These are phyloP conservation scores for Boulengeromyrus knoepffleri DNA, from an alignment of 2,113 vertebrate species.

Conservation along the genomic window DNA sequence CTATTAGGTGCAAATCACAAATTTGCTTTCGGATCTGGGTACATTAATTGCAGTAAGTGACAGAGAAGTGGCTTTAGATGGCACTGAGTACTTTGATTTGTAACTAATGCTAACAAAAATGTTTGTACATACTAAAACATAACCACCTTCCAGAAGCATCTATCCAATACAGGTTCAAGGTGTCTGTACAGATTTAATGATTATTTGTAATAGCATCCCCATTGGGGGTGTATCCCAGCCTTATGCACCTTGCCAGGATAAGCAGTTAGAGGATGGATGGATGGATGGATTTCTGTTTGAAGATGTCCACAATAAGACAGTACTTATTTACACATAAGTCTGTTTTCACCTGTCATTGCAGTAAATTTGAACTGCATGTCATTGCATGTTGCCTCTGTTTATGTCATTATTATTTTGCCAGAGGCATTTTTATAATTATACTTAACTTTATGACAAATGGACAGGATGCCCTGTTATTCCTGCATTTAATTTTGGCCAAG, in stretches of 20 bases:
- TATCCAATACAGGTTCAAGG: neutral
- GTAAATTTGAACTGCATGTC: neutral
- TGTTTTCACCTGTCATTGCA: neutral
- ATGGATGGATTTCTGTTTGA: neutral
- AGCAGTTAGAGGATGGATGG: neutral
- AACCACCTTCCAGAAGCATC: neutral
- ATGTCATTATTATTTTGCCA: neutral
- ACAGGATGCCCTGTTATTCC: neutral
- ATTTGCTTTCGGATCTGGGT: neutral
- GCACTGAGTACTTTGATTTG: neutral
- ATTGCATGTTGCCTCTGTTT: neutral
- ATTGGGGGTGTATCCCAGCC: neutral
- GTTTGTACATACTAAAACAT: neutral
- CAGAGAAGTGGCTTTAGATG: neutral
- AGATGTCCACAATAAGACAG: neutral
- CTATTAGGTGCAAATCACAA: neutral
- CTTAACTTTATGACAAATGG: neutral
- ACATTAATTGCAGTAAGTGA: neutral
- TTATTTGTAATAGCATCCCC: neutral
- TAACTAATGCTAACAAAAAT: neutral
- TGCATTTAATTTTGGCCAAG: conserved; percentile 2
- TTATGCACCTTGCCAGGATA: neutral
- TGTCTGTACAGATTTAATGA: neutral
- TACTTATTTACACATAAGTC: neutral
- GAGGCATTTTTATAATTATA: neutral